Evolutionary conservation across 37 sponge, comb jelly and placozoan genomes (phyloP).

Genomic region (Oscarella lobularis): DNA sequence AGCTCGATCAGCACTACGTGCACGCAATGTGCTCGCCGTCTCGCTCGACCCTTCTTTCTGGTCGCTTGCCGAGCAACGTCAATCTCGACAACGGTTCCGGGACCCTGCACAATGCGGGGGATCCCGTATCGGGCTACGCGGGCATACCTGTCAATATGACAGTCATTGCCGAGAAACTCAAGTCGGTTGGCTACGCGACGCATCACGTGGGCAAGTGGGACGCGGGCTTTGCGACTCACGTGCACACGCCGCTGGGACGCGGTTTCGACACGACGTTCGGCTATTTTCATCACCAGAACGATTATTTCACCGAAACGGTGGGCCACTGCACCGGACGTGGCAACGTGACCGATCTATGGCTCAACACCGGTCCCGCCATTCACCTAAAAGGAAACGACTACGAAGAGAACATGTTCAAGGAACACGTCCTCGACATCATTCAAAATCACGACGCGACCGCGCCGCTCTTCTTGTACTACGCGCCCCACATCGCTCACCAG

Average conservation of each 20-base stretch:
- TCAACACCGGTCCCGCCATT: constrained; percentile 11
- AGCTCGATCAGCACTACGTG: constrained; percentile 26
- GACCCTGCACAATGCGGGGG: constrained; percentile 13
- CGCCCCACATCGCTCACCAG: constrained; percentile 11
- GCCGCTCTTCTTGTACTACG: constrained; percentile 23
- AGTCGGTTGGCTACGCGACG: constrained; percentile 21
- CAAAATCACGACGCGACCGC: constrained; percentile 1
- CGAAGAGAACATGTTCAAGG: constrained; percentile 12
- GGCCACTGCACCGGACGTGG: not conserved
- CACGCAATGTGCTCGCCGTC: constrained; percentile 30
- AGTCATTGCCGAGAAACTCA: constrained; percentile 21
- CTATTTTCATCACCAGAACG: constrained; percentile 17
- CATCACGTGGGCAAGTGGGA: constrained; percentile 44
- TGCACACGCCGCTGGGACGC: constrained; percentile 13
- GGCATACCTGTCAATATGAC: constrained; percentile 29
- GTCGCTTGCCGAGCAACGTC: constrained; percentile 31
- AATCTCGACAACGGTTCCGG: constrained; percentile 11
- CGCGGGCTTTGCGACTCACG: constrained; percentile 18
- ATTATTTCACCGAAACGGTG: constrained; percentile 15
- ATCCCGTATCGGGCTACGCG: constrained; percentile 20
- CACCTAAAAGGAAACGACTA: not conserved
- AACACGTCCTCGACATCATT: not conserved
- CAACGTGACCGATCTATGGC: constrained; percentile 10
- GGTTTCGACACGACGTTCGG: constrained; percentile 33
- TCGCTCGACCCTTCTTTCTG: constrained; percentile 26